phyloP scores from a whole-genome alignment of 35 echinoderm and acorn worm genomes.

The Ophioderma brevispina region DNA sequence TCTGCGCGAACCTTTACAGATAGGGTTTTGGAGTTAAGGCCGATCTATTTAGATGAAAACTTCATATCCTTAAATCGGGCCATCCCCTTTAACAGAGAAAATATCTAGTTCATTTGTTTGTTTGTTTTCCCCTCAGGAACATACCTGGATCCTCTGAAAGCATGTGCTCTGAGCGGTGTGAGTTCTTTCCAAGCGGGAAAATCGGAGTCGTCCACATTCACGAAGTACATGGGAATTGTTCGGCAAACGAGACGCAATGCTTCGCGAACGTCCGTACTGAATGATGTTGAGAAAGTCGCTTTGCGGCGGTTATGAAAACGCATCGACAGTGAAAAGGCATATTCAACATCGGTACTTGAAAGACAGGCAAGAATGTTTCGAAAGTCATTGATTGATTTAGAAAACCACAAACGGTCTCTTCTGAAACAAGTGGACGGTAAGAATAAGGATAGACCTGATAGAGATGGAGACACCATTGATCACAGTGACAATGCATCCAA shows the following conservation, averaged over 20 bases:
- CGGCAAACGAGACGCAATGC: constrained; percentile 73
- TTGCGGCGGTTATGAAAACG: constrained; percentile 66
- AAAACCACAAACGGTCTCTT: background rate
- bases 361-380: constrained; percentile 19
- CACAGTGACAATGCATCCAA: background rate
- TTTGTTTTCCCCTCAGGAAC: constrained; percentile 54
- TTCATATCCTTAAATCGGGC: too few species aligned
- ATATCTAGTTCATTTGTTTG: background rate
- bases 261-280: constrained; percentile 78
- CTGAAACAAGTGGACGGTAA: background rate
- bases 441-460: background rate
- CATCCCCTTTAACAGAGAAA: too few species aligned
- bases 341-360: constrained; percentile 65
- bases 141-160: constrained; percentile 89
- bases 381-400: background rate
- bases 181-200: constrained; percentile 72
- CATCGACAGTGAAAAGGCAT: constrained; percentile 74
- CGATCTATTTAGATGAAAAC: too few species aligned
- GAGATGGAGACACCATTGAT: background rate
- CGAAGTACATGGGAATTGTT: constrained; percentile 76
- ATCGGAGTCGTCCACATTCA: constrained; percentile 70
- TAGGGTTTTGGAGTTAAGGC: too few species aligned
- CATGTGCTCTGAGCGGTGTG: constrained; percentile 81
- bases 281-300: constrained; percentile 82
- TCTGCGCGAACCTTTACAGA: too few species aligned